Base-by-base conservation (phyloP, 2,888 invertebrate genomes). In the Harpalus rubripes region DNA sequence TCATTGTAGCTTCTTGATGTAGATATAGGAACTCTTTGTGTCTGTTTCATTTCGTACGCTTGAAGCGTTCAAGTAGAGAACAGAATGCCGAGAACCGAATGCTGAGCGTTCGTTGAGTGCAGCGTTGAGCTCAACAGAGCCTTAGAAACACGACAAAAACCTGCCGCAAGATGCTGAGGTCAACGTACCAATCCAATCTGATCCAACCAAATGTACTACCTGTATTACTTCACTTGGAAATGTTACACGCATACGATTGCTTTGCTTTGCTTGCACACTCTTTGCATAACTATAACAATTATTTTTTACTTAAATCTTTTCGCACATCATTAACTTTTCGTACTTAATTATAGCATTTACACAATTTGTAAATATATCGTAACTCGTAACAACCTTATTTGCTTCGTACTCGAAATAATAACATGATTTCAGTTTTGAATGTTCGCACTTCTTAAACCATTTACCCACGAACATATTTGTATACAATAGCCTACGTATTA, bases 141-240 rank as follows among this genome's bases (percentile, higher is more conserved):
- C 65, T 81, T 81, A 81, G 81, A 81, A 63, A 81, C 65, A 81
- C 72, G 72, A 81, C 81, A 81, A 81, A 81, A 81, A 81, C 81
- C 81, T 81, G 81, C 81, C 68, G 16, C 58, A 81, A 68, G 81
- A 81, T 81, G 52, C 72, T 72, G 81, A 52, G 81, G 81, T 81
- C 81, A 81, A 81, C 16, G 81, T 16, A 81, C 81, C 32, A 32
- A 72, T 68, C 56, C 81, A 81, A 81, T 81, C 81, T 56, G 68
- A 81, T 68, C 58, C 81, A 81, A 81, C 72, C 18, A 68, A 81
- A 81, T 81, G 81, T 81, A 68, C 81, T 81, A 68, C 81, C 68
- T 81, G 81, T 81, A 81, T 81, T 65, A 81, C 68, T 81, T 81
- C 81, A 81, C 44, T 81, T 81, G 52, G 52, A 81, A 63, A 72